Percentiles rank a stretch among this genome's conserved stretches.
These are phyloP conservation scores for Acleris emargana DNA, from an alignment of 2,888 invertebrate species.

Conservation along the genomic window DNA sequence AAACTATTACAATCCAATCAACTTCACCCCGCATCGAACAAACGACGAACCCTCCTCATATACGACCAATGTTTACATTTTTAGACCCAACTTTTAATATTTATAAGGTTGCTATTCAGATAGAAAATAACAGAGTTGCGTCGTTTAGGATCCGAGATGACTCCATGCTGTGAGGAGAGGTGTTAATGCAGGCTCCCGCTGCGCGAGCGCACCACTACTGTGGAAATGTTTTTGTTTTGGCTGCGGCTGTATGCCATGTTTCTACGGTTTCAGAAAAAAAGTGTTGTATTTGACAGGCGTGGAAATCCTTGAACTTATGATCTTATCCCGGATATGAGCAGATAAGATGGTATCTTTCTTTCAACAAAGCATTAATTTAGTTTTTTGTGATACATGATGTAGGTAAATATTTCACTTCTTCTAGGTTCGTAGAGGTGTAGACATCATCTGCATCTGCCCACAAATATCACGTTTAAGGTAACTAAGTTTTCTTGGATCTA, in stretches of 20 bases:
- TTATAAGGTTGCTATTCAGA: background rate
- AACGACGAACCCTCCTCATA: too few relatives aligned
- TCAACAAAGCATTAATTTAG: too few relatives aligned
- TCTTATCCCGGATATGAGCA: too few relatives aligned
- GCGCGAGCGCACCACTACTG: slow-evolving; percentile 38
- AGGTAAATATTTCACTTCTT: too few relatives aligned
- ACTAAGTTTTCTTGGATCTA: too few relatives aligned
- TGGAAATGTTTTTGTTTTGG: slow-evolving; percentile 30
- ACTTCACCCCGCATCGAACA: background rate
- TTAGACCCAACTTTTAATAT: too few relatives aligned
- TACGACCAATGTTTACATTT: too few relatives aligned
- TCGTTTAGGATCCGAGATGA: slow-evolving; percentile 26
- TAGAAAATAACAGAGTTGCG: background rate
- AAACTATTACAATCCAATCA: slow-evolving; percentile 9
- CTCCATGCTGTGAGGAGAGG: slow-evolving; percentile 57
- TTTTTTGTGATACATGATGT: too few relatives aligned
- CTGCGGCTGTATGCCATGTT: slow-evolving; percentile 28
- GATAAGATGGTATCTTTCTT: too few relatives aligned
- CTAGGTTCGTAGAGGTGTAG: too few relatives aligned
- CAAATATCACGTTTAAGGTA: too few relatives aligned
- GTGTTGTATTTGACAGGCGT: slow-evolving; percentile 15
- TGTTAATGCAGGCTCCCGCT: slow-evolving; percentile 65
- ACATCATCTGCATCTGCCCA: too few relatives aligned
- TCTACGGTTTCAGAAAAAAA: slow-evolving; percentile 13
- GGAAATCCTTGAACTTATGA: slow-evolving; percentile 3